Base-by-base conservation (phyloP, 2,888 invertebrate species). In the Xestia xanthographa region DNA sequence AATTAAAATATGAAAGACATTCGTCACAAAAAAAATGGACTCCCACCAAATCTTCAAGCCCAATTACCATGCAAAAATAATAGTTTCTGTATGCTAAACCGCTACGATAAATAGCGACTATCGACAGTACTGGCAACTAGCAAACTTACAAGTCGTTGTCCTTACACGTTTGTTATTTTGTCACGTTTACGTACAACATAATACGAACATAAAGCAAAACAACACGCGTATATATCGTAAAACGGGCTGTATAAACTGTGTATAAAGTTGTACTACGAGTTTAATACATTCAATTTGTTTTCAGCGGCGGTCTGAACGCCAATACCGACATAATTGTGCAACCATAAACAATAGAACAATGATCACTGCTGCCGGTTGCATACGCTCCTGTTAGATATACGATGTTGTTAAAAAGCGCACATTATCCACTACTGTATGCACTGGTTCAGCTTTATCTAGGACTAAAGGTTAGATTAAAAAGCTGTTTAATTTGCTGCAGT, bases 221-320 rank as follows among this genome's bases (percentile, higher is more conserved):
- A 94, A 90, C 92, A 94, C 93, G 92, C 93, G 92, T 92, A 86
- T 92, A 86, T 89, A 91, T 92, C 93, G 90, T 95, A 95, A 94
- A 95, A 82, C 88, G 85, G 87, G 87, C 73, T 77, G 86, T 91
- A 92, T 92, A 92, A 91, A 92, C 89, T 85, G 89, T 86, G 88
- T 90, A 92, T 92, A 92, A 92, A 93, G 89, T 92, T 90, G 89
- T 91, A 87, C 87, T 78, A 83, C 81, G 86, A 87, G 88, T 91
- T 93, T 92, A 91, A 93, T 92, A 92, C 92, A 95, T 95, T 94
- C 93, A 95, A 95, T 95, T 95, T 93, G 92, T 94, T 94, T 93
- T 91, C 91, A 92, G 90, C 89, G 88, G 85, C 85, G 86, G 87
- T 80, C 88, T 87, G 85, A 82, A 82, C 82, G 85, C 82, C 89